These are phyloP conservation scores for Drosophila cracens DNA, from an alignment of 2,888 invertebrate species.

Conservation along the genomic window DNA sequence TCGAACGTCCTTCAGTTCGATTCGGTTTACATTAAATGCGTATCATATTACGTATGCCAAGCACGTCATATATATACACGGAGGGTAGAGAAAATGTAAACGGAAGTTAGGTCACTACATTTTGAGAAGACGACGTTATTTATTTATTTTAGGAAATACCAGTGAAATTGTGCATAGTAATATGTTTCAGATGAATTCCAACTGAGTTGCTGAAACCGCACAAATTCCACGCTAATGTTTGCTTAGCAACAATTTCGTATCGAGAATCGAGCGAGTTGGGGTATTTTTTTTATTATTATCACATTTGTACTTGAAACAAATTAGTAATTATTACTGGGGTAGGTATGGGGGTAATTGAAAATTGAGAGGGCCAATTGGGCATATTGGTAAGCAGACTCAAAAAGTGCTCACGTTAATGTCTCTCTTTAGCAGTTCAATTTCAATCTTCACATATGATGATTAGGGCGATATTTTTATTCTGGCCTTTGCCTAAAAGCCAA, in stretches of 20 bases:
- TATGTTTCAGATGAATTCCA: not conserved
- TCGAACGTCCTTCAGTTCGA: slow-evolving; percentile 42
- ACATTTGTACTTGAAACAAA: not conserved
- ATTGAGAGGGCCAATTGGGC: slow-evolving; percentile 5
- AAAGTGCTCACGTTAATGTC: slow-evolving; percentile 23
- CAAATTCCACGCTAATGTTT: not conserved
- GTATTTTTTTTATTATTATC: not conserved
- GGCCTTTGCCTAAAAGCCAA: not conserved
- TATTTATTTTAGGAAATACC: slow-evolving; percentile 13
- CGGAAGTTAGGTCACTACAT: slow-evolving; percentile 59
- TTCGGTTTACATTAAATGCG: slow-evolving; percentile 16
- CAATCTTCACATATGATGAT: slow-evolving; percentile 46
- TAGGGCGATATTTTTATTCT: slow-evolving; percentile 33
- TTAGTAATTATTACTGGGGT: not conserved
- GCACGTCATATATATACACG: slow-evolving; percentile 17
- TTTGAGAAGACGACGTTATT: slow-evolving; percentile 15
- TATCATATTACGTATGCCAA: slow-evolving; percentile 57
- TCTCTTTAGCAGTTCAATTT: slow-evolving; percentile 20
- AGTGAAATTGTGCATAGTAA: not conserved
- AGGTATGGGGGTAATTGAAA: not conserved
- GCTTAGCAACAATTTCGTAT: not conserved
- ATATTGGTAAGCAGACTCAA: slow-evolving; percentile 18
- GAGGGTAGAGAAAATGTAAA: slow-evolving; percentile 1
- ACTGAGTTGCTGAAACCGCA: not conserved
- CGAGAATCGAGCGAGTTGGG: not conserved